Base-by-base conservation (phyloP, 2,113 vertebrate genomes). In the Spilogale gracilis region DNA sequence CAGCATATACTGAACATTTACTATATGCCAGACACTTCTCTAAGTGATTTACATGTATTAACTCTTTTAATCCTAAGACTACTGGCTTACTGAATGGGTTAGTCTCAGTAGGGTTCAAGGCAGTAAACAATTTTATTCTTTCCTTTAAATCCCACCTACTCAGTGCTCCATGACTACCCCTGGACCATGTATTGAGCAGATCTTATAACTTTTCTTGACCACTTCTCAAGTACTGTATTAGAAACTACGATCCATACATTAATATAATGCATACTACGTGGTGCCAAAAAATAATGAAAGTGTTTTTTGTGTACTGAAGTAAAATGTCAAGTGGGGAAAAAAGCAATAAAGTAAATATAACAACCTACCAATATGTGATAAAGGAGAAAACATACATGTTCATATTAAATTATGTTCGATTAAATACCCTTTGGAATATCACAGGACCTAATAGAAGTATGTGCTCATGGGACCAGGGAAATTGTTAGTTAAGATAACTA, bases 401-500 rank as follows among this genome's bases (percentile, higher is more conserved):
- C 13, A 67, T 56, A 88, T 67, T 93, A 79, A 61, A 94, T 92
- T 89, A 65, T 48, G 7, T 69, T 30, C 85, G 21, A 88, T 69
- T 96, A 88, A 96, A 60, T 85, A 88, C 54, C n/a, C 10, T 38
- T 61, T 94, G 52, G 54, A 84, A 69, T 80, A 73, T 88, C n/a
- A 90, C n/a, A 96, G 5, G 58, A 86, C 96, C 60, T 86, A 86
- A 89, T 78, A 76, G 58, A 91, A 94, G 9, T 74, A 86, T 82
- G 91, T 90, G 32, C 30, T 43, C 5, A 45, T 92, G 48, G 50
- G 50, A 48, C 38, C 38, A 94, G 80, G 60, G 63, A 25, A 81
- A 50, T 78, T 79, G 13, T 90, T 52, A 60, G 32, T 32, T 95
- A 25, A 8, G 60, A 9, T 89, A 81, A 92, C 17, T 79, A 1